These are phyloP conservation scores for Crotalus viridis DNA, from an alignment of 2,113 vertebrate genomes.

Conservation along the genomic window DNA sequence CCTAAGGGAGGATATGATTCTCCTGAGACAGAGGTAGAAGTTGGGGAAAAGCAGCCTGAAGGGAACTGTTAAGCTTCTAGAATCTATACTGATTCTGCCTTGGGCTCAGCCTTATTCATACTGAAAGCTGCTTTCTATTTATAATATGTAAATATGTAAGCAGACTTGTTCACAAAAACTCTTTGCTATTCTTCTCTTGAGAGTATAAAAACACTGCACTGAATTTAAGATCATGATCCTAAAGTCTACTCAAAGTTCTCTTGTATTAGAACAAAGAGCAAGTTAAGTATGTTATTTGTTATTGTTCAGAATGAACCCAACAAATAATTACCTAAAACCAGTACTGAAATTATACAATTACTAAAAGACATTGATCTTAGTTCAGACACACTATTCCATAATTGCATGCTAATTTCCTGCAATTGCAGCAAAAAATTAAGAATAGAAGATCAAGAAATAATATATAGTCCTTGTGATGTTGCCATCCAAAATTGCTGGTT, in stretches of 20 bases:
- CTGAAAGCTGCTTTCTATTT: not conserved
- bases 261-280: not conserved
- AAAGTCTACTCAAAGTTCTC: not conserved
- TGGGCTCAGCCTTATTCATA: not conserved
- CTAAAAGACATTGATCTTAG: conserved; percentile 19
- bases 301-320: not conserved
- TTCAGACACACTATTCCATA: not conserved
- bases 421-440: not conserved
- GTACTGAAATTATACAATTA: not conserved
- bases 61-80: not conserved
- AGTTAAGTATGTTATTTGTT: not conserved
- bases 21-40: not conserved
- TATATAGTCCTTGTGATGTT: not conserved
- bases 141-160: not conserved
- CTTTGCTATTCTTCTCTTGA: not conserved
- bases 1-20: not conserved
- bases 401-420: not conserved
- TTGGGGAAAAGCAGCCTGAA: not conserved
- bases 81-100: not conserved
- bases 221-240: not conserved
- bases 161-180: not conserved
- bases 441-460: not conserved
- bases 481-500: not conserved
- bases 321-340: conserved; percentile 5
- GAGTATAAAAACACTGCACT: not conserved